Percentiles rank a stretch among this genome's conserved stretches.
Evolutionary conservation across 2,888 invertebrate species (phyloP).

Genomic region (Thymelicus acteon): DNA sequence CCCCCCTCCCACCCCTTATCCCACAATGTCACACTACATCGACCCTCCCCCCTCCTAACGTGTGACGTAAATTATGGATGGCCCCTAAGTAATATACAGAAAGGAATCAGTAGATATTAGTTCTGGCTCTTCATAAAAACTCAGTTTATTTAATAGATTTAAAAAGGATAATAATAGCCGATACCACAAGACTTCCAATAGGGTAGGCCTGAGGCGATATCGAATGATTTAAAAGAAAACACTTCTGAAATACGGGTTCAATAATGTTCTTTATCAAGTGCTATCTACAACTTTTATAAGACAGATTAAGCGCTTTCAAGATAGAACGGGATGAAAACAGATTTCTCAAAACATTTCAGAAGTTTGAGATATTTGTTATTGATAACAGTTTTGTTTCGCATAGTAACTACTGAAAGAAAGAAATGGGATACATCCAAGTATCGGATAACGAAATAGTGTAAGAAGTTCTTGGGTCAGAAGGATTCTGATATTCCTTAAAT

Average conservation of each 20-base stretch:
- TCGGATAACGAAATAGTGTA: too few relatives aligned
- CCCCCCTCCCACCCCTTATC: too few relatives aligned
- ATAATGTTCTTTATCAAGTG: conserved; percentile 55
- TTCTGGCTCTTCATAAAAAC: too few relatives aligned
- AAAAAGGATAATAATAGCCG: background rate
- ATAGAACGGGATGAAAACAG: conserved; percentile 23
- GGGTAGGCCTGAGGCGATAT: background rate
- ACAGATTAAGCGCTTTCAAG: conserved; percentile 53
- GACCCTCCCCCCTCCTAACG: too few relatives aligned
- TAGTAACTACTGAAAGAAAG: background rate
- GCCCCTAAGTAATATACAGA: too few relatives aligned
- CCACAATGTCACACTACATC: too few relatives aligned
- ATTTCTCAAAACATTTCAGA: conserved; percentile 15
- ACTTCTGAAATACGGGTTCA: conserved; percentile 36
- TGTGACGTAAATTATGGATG: too few relatives aligned
- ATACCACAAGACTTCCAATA: background rate
- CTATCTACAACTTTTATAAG: conserved; percentile 56
- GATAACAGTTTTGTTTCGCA: conserved; percentile 26
- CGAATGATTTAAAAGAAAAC: conserved; percentile 8
- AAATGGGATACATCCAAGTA: background rate
- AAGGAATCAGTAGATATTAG: too few relatives aligned
- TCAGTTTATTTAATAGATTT: too few relatives aligned
- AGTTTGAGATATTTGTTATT: conserved; percentile 31
- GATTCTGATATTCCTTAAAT: too few relatives aligned
- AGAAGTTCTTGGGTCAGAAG: too few relatives aligned